phyloP scores from a whole-genome alignment of 1,140 invertebrate species.

The Sminthurinus signatus region DNA sequence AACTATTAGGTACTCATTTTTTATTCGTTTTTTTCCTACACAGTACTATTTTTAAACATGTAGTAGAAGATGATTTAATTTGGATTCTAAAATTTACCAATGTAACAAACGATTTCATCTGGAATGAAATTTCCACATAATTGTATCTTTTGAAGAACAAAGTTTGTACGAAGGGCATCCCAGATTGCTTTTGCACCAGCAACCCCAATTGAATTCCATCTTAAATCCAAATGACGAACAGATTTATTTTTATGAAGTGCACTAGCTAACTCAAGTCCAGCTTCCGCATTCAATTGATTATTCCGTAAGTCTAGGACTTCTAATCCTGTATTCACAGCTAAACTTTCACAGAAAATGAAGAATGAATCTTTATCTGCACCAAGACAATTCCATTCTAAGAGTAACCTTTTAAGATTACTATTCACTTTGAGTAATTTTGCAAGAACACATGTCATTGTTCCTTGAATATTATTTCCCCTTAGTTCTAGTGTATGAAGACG shows the following conservation, averaged over 20 bases:
- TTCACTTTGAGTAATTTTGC: slow-evolving; percentile 16
- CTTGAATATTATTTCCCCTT: slow-evolving; percentile 48
- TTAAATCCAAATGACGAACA: slow-evolving; percentile 45
- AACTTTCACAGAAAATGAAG: slow-evolving; percentile 45
- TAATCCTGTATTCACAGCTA: slow-evolving; percentile 46
- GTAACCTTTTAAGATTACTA: slow-evolving; percentile 22
- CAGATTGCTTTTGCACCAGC: slow-evolving; percentile 45
- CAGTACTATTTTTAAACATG: not conserved
- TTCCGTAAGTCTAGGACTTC: slow-evolving; percentile 48
- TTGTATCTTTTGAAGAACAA: slow-evolving; percentile 43
- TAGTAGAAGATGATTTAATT: no score
- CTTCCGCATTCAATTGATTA: slow-evolving; percentile 47
- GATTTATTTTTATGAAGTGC: slow-evolving; percentile 45
- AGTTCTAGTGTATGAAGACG: slow-evolving; percentile 45
- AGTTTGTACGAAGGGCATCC: slow-evolving; percentile 44
- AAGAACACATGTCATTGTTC: slow-evolving; percentile 43
- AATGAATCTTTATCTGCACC: slow-evolving; percentile 45
- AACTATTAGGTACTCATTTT: not conserved
- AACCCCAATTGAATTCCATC: slow-evolving; percentile 48
- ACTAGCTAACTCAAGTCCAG: slow-evolving; percentile 42
- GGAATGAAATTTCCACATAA: slow-evolving; percentile 48
- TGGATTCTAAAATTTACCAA: slow-evolving; percentile 42
- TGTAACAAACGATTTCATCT: slow-evolving; percentile 44
- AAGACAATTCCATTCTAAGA: slow-evolving; percentile 46
- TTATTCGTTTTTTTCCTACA: not conserved